phyloP scores from a whole-genome alignment of 37 sponge, comb jelly and placozoan species.

The Ianthella basta region DNA sequence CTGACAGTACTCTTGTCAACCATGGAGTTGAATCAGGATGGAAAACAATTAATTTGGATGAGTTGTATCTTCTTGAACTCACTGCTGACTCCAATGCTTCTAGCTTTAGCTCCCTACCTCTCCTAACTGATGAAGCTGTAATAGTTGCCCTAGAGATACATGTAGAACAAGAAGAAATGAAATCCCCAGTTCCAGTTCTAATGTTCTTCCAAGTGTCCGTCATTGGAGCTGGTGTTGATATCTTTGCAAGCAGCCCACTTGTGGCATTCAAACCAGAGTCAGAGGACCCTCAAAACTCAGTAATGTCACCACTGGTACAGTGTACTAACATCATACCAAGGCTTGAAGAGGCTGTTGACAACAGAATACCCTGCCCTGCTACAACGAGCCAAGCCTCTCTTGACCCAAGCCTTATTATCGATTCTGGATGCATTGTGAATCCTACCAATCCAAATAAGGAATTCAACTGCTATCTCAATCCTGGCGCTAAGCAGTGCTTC shows the following conservation, averaged over 20 bases:
- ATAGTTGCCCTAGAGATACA: background rate
- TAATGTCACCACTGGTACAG: no score
- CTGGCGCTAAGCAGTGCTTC: background rate
- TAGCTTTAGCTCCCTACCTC: no score
- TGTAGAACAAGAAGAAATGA: background rate
- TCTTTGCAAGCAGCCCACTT: constrained; percentile 21
- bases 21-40: background rate
- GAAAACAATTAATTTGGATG: constrained; percentile 5
- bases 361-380: background rate
- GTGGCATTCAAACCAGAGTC: background rate
- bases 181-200: background rate
- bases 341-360: no score
- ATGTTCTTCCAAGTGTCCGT: background rate
- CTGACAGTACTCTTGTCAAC: background rate
- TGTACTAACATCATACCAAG: no score
- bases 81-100: no score
- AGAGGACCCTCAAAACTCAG: no score
- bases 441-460: background rate
- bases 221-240: background rate
- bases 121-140: background rate
- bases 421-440: constrained; percentile 13
- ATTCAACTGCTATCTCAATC: constrained; percentile 13
- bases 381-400: constrained; percentile 1
- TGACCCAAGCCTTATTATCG: background rate
- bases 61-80: no score